Base-by-base conservation (phyloP, 2,888 invertebrate species). In the Rhopalosiphum nymphaeae region DNA sequence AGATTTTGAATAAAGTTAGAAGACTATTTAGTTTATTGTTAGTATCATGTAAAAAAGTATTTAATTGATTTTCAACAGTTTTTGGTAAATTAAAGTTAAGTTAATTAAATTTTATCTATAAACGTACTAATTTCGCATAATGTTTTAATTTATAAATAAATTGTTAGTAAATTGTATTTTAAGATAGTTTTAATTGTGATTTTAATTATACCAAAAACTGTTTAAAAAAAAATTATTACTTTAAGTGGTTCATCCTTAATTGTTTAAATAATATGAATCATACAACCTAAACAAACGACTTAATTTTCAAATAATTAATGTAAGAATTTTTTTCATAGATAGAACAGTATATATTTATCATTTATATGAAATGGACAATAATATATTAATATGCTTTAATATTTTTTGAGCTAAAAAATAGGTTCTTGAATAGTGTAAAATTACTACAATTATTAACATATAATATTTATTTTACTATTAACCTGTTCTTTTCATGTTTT, bases 321-420 rank as follows among this genome's bases (percentile, higher is more conserved):
- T 86, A 44, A 29, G 29, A 86, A 11, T 13, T 46, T 84, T 85
- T 85, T 86, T 44, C n/a, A 46, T 86, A 44, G 46, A 7, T 78
- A 36, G 9, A 78, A 78, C 21, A 36, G 36, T 11, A 86, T 26
- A 78, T 78, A 25, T 21, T 3, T 42, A 46, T 46, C 7, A 0
- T 42, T 16, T 3, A 53, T 36, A n/a, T 53, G 44, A 13, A 49
- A 53, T 84, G 78, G 91, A 78, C 91, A 91, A 91, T 78, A 91
- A 53, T 78, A 49, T 91, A 86, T 46, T 86, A 46, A 86, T 86
- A 29, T 29, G 46, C 13, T 85, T 42, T 85, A 26, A 29, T 44
- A 11, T 86, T 86, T 46, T 46, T n/a, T 86, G 67, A 78, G 21
- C 7, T 46, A 46, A 86, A 26, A 46, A 46, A 86, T 86, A 29